Evolutionary conservation across 2,797 vertebrate species (phyloP), one percentile per base, ranked within the genome.

Genomic region (Erethizon dorsatum): DNA sequence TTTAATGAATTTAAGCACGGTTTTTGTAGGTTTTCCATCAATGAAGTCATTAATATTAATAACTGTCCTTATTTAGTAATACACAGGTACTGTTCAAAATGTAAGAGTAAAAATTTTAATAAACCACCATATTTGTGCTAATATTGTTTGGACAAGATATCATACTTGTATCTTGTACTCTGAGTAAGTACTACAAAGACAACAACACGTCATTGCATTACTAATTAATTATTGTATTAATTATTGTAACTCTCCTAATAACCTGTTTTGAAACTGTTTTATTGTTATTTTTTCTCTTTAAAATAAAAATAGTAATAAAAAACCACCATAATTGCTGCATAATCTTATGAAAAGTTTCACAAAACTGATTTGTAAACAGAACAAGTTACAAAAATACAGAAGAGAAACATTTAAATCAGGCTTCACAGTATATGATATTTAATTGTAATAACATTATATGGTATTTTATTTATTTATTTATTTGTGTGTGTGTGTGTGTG

Each of bases 301-400:
- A 41, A 41, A 41, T 41, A 41, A 41, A 41, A 41, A 41, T 41
- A 41, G 37, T 41, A 41, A 41, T 41, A 41, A 41, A 41, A 57
- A 90, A 22, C 17, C 79, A 47, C 83, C 52, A 65, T 89, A 89
- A 91, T 56, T 84, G 69, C 45, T 82, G 45, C 22, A 83, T 52
- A 71, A 95, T 69, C 31, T 87, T 93, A 90, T n/a, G 52, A 14
- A 90, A 86, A 95, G 5, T 78, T 92, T 18, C 37, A 83, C 41
- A 37, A 87, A 90, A 88, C 28, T 83, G 45, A 31, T 78, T 67
- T 85, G 2, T 63, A 91, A 89, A 78, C 14, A 93, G 33, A 96
- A 65, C 26, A 83, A 82, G 73, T 41, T 61, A 73, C 33, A 86
- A 96, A 95, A 75, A 85, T 26, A 6, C 5, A 52, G 50, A 82